Base-by-base conservation (phyloP, 2,113 vertebrate genomes). In the Dascyllus trimaculatus region DNA sequence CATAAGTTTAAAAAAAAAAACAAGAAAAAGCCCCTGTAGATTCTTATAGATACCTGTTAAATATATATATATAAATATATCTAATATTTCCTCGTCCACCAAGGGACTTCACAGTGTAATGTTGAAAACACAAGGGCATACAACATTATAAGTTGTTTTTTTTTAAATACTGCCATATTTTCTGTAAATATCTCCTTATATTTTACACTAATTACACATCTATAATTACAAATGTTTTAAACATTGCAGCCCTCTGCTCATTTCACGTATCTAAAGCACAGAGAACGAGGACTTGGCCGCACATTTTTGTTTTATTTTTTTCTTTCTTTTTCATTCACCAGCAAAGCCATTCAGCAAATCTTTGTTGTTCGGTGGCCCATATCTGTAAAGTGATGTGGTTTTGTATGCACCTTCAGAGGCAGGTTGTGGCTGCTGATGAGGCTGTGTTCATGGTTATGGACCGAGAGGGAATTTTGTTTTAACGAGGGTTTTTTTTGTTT, bases 211-310 rank as follows among this genome's bases (percentile, higher is more conserved):
- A 51, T 21, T 40, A 43, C 53, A 68, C 73, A 72, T 71, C 63
- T 63, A 25, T 38, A 74, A 75, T 61, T 57, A 72, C 21, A 43
- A 14, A 75, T 24, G 81, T 82, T 80, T 76, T 14, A 59, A 82
- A 49, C 4, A 22, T 67, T 67, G 66, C 68, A 75, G 81, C 75
- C 73, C 75, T 68, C 58, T 19, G 11, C 68, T 73, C 75, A 67
- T 75, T 45, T 84, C 13, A 14, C 40, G 40, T 13, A 82, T 65
- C 73, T 83, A 79, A 93, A 94, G 91, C 93, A 94, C 93, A 93
- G 87, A 81, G 81, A 80, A 26, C 13, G 83, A 88, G 76, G 80
- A 71, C 67, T 40, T 8, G 21, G 58, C 11, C 71, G 75, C 49
- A 75, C 65, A 78, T 38, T 60, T 75, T 54, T 1, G 73, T 84